phyloP scores from a whole-genome alignment of 92 coral and sea anemone genomes.

The Desmophyllum pertusum region DNA sequence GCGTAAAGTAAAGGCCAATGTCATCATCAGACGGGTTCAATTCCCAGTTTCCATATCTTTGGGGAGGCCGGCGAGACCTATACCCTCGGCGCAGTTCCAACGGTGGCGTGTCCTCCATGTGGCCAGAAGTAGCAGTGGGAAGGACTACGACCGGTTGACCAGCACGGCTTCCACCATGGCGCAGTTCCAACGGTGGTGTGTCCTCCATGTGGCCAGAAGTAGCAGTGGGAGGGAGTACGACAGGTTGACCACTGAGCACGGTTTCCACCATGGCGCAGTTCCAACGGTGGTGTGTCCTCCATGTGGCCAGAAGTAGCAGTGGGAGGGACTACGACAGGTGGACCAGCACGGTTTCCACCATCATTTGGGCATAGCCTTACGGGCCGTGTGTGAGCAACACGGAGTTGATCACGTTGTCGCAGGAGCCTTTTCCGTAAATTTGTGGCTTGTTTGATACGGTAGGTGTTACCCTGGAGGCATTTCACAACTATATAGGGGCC shows the following conservation, averaged over 20 bases:
- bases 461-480: constrained; percentile 55
- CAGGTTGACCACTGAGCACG: no score
- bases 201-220: no score
- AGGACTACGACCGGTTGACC: no score
- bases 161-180: no score
- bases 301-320: not conserved
- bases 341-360: not conserved
- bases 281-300: no score
- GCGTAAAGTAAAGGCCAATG: not conserved
- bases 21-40: not conserved
- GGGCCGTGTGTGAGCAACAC: constrained; percentile 23
- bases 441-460: constrained; percentile 38
- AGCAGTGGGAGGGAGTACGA: no score
- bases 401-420: constrained; percentile 56
- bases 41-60: not conserved
- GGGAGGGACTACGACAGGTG: not conserved
- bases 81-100: not conserved
- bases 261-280: no score
- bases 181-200: no score
- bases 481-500: constrained; percentile 51
- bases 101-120: not conserved
- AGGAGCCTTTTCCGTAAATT: constrained; percentile 45
- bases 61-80: no score
- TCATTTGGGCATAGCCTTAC: constrained; percentile 6
- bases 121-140: no score